Percentiles rank a stretch among this genome's conserved stretches.
Evolutionary conservation across 2,797 vertebrate genomes (phyloP).

Genomic region (Alfaro cultratus): DNA sequence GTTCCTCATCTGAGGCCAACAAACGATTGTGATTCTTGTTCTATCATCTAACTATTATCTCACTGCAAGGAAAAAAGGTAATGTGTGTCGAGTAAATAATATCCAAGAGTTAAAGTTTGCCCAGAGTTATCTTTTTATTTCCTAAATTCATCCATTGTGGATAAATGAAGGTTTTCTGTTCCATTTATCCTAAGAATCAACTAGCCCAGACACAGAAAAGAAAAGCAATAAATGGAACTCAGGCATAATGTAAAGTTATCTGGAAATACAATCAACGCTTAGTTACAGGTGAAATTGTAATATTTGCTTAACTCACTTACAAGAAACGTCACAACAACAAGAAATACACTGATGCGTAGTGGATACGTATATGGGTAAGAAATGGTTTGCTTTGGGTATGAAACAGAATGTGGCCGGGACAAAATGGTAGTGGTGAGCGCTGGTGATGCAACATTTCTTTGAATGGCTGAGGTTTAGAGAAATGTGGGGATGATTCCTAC

Average conservation of each 20-base stretch:
- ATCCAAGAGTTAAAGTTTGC: background rate
- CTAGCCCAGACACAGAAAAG: background rate
- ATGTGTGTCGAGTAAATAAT: background rate
- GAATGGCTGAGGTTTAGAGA: no score
- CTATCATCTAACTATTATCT: background rate
- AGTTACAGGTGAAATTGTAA: background rate
- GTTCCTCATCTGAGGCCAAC: background rate
- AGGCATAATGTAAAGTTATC: background rate
- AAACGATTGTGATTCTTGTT: background rate
- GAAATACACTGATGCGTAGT: background rate
- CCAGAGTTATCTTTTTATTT: background rate
- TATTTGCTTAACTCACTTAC: background rate
- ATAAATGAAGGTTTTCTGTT: background rate
- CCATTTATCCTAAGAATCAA: background rate
- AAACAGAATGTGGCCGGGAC: background rate
- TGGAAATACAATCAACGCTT: background rate
- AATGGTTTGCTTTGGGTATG: background rate
- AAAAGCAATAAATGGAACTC: background rate
- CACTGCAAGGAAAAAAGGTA: background rate
- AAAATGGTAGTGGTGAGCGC: background rate
- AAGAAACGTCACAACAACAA: background rate
- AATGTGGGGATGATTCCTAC: no score
- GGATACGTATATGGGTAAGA: background rate
- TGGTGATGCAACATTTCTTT: background rate
- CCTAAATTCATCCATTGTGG: no score